Evolutionary conservation across 2,888 invertebrate genomes (phyloP).

Genomic region (Crocallis elinguaria): DNA sequence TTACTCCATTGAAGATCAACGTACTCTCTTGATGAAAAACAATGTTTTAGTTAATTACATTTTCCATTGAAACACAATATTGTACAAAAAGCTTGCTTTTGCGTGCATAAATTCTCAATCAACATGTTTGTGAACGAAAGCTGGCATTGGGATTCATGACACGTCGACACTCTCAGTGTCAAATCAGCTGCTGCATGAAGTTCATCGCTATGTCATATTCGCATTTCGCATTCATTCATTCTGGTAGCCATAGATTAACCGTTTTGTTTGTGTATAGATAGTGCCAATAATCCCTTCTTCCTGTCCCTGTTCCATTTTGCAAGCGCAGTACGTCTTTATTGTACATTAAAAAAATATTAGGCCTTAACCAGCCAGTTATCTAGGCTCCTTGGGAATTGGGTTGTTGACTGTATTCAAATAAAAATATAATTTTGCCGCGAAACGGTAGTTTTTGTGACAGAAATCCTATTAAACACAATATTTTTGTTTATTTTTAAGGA

Average conservation of each 20-base stretch:
- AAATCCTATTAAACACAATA: no score
- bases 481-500: no score
- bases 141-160: slow-evolving; percentile 20
- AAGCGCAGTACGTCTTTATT: no score
- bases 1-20: neutral
- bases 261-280: neutral
- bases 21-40: neutral
- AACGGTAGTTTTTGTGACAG: no score
- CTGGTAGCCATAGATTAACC: slow-evolving; percentile 6
- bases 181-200: slow-evolving; percentile 12
- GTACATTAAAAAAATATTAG: no score
- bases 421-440: no score
- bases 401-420: no score
- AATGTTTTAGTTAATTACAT: neutral
- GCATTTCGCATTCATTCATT: slow-evolving; percentile 5
- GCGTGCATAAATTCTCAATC: slow-evolving; percentile 1
- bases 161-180: slow-evolving; percentile 6
- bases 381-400: no score
- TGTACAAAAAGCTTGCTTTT: neutral
- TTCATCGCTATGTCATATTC: slow-evolving; percentile 8
- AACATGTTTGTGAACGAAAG: slow-evolving; percentile 24
- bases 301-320: no score
- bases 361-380: no score
- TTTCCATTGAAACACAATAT: neutral
- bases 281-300: no score